Base-by-base conservation (phyloP, 2,888 invertebrate species). In the Aphodius sticticus region DNA sequence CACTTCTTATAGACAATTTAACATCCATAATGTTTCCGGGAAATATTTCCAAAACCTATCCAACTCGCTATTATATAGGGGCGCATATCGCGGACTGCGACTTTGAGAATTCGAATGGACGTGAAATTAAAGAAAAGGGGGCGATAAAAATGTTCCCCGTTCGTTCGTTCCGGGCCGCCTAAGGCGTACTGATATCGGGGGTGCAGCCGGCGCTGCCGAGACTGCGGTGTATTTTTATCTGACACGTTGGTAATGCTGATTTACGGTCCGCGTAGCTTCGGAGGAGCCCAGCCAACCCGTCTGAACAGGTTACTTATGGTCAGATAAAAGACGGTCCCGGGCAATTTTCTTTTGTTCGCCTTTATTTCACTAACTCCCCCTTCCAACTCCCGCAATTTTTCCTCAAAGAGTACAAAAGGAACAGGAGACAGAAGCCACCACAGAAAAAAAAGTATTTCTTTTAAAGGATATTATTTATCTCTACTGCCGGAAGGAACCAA, bases 91-190 rank as follows among this genome's bases (percentile, higher is more conserved):
- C 53, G 53, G 53, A 53, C 53, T 53, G 53, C 53, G 53, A 53
- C 53, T 53, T 53, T 53, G 53, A 53, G 53, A 53, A 53, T 53
- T 53, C 53, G 53, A 9, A 53, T 53, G 53, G 53, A 53, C 53
- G 53, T 53, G 53, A 53, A 53, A 53, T 53, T 53, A 53, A 53
- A 53, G 53, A 53, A 53, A 53, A 53, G 53, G 53, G 53, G 53
- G 53, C 53, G 53, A 53, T 53, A 53, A 53, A 53, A 53, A 53
- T 53, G 7, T 53, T 53, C 53, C 53, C 53, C 12, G 53, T 53
- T 53, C 53, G 53, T 53, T 53, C 53, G 53, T 53, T 53, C 53
- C 53, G 53, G 9, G 53, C 53, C 53, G 53, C 53, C 53, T 53
- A 53, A 53, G 53, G 53, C 53, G 53, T 7, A 53, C 53, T 53